These are phyloP conservation scores for Parasteatoda lunata DNA, from an alignment of 2,888 invertebrate genomes.

Conservation along the genomic window DNA sequence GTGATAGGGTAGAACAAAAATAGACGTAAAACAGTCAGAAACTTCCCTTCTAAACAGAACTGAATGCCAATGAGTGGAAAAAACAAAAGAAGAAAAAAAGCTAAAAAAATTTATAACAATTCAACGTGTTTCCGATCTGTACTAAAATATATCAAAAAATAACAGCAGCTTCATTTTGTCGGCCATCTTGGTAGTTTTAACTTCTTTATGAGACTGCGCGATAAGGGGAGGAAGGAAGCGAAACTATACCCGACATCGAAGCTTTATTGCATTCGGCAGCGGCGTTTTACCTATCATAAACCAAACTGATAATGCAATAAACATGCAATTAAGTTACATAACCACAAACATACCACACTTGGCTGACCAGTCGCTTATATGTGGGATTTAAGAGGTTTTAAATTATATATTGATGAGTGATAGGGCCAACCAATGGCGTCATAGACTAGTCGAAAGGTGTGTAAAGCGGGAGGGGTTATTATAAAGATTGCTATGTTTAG, in stretches of 20 bases:
- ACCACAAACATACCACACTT: slow-evolving; percentile 52
- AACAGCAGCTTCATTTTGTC: slow-evolving; percentile 18
- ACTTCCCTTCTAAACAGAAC: too few species aligned
- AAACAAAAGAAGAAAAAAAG: too few species aligned
- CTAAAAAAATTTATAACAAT: too few species aligned
- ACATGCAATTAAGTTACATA: slow-evolving; percentile 69
- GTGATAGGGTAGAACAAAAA: too few species aligned
- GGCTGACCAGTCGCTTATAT: slow-evolving; percentile 51
- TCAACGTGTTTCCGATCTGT: too few species aligned
- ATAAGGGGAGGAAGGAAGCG: slow-evolving; percentile 38
- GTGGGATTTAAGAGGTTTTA: slow-evolving; percentile 61
- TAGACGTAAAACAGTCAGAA: too few species aligned
- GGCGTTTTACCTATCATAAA: slow-evolving; percentile 64
- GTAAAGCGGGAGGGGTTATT: slow-evolving; percentile 53
- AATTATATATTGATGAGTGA: slow-evolving; percentile 63
- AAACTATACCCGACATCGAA: slow-evolving; percentile 30
- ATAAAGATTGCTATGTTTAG: slow-evolving; percentile 50
- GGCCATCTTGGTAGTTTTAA: slow-evolving; percentile 62
- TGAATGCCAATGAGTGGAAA: too few species aligned
- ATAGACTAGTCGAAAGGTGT: slow-evolving; percentile 51
- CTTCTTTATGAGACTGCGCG: slow-evolving; percentile 60
- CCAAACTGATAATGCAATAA: slow-evolving; percentile 68
- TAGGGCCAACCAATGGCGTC: slow-evolving; percentile 60
- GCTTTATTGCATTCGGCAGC: slow-evolving; percentile 60
- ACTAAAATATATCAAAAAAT: too few species aligned